Conservation (phyloP, 2,113 vertebrate genomes). For the Podarcis muralis region DNA sequence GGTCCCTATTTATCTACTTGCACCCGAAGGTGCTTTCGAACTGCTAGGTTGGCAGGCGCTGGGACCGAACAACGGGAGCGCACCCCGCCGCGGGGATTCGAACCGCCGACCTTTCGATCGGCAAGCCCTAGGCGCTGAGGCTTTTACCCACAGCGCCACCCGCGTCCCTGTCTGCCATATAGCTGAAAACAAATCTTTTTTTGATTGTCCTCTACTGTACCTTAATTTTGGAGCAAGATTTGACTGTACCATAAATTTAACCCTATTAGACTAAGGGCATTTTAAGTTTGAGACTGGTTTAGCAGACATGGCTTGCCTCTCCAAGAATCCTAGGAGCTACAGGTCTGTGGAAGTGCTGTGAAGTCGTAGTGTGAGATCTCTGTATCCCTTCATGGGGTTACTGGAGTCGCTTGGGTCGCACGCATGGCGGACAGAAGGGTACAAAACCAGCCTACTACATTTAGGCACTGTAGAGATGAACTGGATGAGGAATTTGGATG, state of each 20-base stretch:
- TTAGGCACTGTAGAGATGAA: neutral
- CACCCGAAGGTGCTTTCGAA: too few relatives aligned
- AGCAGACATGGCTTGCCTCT: neutral
- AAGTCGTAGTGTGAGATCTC: neutral
- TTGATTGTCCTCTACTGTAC: neutral
- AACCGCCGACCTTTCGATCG: too few relatives aligned
- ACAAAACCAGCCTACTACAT: neutral
- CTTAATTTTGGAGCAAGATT: neutral
- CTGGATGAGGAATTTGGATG: neutral
- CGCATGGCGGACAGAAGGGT: neutral
- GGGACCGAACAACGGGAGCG: too few relatives aligned
- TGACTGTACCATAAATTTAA: neutral
- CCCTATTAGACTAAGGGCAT: too few relatives aligned
- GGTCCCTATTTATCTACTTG: too few relatives aligned
- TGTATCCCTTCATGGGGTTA: neutral
- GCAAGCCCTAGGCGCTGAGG: too few relatives aligned
- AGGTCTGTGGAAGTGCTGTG: neutral
- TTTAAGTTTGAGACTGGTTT: too few relatives aligned
- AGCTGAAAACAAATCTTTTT: neutral
- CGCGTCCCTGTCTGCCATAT: neutral
- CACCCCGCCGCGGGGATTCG: too few relatives aligned
- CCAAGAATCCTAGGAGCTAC: neutral
- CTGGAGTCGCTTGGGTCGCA: neutral
- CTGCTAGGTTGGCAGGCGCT: too few relatives aligned
- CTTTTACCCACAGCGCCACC: too few relatives aligned